Evolutionary conservation across 2,888 invertebrate species (phyloP).

Genomic region (Phyllotreta cruciferae): DNA sequence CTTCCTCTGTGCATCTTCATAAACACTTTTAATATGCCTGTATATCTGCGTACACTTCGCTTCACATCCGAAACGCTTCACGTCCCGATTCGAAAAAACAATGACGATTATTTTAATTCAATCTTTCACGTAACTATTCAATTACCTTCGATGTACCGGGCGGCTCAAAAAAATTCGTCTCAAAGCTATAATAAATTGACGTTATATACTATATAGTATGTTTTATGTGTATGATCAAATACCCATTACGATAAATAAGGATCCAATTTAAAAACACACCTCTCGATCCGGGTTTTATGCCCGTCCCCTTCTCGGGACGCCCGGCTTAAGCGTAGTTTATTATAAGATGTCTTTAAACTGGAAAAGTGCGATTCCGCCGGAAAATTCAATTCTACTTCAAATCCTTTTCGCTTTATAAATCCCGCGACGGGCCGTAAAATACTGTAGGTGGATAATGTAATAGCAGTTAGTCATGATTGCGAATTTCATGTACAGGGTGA

Average conservation of each 20-base stretch:
- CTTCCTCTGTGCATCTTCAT: constrained; percentile 43
- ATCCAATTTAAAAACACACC: background rate
- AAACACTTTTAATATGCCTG: constrained; percentile 31
- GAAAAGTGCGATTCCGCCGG: constrained; percentile 23
- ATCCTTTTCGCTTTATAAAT: constrained; percentile 26
- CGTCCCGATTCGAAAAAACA: constrained; percentile 20
- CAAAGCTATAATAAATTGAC: background rate
- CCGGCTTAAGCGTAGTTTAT: constrained; percentile 14
- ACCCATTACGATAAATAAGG: too few species aligned
- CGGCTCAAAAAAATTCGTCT: too few species aligned
- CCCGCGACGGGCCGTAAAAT: constrained; percentile 16
- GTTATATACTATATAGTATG: background rate
- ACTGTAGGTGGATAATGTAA: background rate
- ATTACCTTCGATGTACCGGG: too few species aligned
- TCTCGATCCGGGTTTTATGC: constrained; percentile 18
- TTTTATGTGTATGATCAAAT: background rate
- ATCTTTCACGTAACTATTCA: background rate
- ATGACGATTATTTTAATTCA: constrained; percentile 6
- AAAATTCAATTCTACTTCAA: constrained; percentile 35
- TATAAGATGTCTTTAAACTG: constrained; percentile 22
- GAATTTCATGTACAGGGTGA: too few species aligned
- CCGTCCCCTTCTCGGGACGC: constrained; percentile 21
- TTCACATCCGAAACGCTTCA: constrained; percentile 27
- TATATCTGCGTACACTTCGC: constrained; percentile 32
- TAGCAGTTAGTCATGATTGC: too few species aligned